phyloP scores from a whole-genome alignment of 2,113 vertebrate species.

The human region DNA sequence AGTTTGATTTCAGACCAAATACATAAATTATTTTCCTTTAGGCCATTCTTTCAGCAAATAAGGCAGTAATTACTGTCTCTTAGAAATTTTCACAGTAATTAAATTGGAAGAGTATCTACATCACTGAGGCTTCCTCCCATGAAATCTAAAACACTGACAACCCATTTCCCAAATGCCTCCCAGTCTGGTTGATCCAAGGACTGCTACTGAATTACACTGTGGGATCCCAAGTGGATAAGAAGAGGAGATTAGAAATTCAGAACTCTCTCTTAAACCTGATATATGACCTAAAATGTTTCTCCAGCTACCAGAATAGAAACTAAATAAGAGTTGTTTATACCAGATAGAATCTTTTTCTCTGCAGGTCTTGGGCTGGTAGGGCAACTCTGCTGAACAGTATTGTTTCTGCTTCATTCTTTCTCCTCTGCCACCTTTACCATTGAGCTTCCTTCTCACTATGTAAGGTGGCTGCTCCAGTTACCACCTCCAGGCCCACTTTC shows the following conservation, averaged over 20 bases:
- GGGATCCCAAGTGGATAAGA: background rate
- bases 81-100: background rate
- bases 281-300: background rate
- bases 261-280: constrained; percentile 14
- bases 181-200: background rate
- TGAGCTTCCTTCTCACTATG: background rate
- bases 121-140: background rate
- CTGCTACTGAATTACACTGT: background rate
- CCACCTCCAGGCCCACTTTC: background rate
- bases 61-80: background rate
- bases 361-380: background rate
- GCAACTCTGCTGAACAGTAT: background rate
- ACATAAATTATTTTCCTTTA: background rate
- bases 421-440: background rate
- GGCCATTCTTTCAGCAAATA: background rate
- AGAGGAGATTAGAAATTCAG: background rate
- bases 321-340: background rate
- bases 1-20: background rate
- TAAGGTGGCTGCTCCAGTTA: background rate
- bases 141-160: background rate
- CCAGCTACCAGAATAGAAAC: background rate
- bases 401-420: background rate
- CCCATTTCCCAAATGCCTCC: background rate
- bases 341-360: background rate
- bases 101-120: background rate